Evolutionary conservation across 2,797 vertebrate genomes (phyloP).

Genomic region (Sebastes minor): DNA sequence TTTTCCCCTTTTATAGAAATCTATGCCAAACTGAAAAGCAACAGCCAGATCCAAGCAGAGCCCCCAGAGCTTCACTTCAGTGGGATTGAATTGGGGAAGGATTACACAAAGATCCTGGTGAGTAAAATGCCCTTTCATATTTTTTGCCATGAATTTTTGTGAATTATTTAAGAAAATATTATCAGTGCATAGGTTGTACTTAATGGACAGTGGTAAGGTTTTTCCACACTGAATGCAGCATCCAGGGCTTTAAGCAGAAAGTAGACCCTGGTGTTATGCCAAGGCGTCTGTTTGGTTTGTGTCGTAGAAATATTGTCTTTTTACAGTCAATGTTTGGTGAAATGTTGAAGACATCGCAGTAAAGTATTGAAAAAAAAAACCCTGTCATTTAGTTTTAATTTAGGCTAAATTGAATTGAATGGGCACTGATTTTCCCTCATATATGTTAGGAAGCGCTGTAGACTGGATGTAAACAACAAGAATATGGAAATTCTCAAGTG

Average conservation of each 20-base stretch:
- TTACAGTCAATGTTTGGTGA: background rate
- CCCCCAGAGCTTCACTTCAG: constrained; percentile 91
- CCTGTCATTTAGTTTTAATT: background rate
- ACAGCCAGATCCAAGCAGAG: constrained; percentile 83
- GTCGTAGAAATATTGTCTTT: background rate
- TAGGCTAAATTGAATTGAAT: constrained; percentile 25
- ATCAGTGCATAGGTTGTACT: background rate
- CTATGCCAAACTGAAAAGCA: constrained; percentile 82
- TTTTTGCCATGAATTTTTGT: background rate
- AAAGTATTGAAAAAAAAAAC: background rate
- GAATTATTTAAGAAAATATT: background rate
- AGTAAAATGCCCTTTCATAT: constrained; percentile 49
- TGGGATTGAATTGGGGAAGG: constrained; percentile 87
- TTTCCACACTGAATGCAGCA: background rate
- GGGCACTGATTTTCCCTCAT: constrained; percentile 32
- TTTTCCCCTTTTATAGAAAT: constrained; percentile 76
- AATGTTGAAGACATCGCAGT: background rate
- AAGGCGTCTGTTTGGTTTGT: background rate
- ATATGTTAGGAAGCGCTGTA: constrained; percentile 17
- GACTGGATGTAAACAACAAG: constrained; percentile 16
- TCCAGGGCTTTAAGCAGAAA: background rate
- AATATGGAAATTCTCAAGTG: constrained; percentile 49
- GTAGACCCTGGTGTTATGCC: background rate
- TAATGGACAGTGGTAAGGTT: background rate
- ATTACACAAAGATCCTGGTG: constrained; percentile 87